phyloP scores from a whole-genome alignment of 2,113 vertebrate species.

The Choloepus hoffmanni region DNA sequence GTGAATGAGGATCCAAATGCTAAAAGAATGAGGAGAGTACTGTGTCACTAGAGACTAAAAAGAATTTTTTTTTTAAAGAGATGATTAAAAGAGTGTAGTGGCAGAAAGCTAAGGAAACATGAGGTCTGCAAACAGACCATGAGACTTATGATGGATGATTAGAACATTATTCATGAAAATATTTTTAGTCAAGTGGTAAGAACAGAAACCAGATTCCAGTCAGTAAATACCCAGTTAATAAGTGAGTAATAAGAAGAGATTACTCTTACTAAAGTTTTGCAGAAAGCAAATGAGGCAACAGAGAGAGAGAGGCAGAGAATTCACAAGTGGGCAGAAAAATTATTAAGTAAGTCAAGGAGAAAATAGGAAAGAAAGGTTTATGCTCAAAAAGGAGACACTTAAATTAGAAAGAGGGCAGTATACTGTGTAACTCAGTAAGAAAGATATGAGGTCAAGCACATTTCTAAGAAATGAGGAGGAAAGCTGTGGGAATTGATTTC shows the following conservation, averaged over 20 bases:
- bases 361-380: neutral
- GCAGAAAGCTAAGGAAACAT: neutral
- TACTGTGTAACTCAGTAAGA: neutral
- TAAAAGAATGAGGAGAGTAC: neutral
- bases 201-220: constrained; percentile 20
- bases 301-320: neutral
- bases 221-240: neutral
- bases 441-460: neutral
- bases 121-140: neutral
- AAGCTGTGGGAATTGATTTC: neutral
- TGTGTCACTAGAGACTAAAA: neutral
- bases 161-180: neutral
- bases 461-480: neutral
- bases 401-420: neutral
- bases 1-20: neutral
- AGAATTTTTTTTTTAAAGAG: fast-evolving
- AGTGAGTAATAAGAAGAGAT: neutral
- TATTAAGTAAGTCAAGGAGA: neutral
- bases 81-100: neutral
- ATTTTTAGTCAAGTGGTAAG: neutral
- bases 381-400: neutral
- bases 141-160: neutral
- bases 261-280: neutral
- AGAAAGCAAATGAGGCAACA: neutral
- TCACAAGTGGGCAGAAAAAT: neutral